Evolutionary conservation across 1,140 invertebrate genomes (phyloP), one percentile per base, ranked within the genome.

Genomic region (Aporrectodea caliginosa): DNA sequence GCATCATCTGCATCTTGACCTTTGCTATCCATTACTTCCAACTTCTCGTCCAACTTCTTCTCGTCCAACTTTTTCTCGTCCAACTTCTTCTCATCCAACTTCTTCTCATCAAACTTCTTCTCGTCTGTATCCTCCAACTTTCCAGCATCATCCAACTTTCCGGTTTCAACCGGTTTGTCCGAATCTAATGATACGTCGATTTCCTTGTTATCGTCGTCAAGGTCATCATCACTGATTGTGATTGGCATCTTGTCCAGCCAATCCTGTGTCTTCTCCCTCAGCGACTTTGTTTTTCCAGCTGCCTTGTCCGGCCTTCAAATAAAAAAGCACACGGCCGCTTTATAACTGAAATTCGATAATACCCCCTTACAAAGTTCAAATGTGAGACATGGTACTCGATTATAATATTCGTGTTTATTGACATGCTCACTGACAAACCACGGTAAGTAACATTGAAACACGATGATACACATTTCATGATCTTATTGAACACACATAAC

Each of bases 221-320:
- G 43, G 12, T 72, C 77, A 1, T 78, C 77, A 78, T 78, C 77
- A 78, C 77, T 78, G 69, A 78, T 71, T 16, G 70, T 35, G 29
- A 78, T 78, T 6, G 58, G 68, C 16, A 78, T 72, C 68, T 71
- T 70, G 29, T 72, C 33, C 31, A 78, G 69, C 77, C 77, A 78
- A 31, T 72, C 77, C 69, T 78, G 30, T 0, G 77, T 78, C 68
- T 72, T 70, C 12, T 70, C n/a, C 16, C 22, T 34, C 2, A 12
- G 43, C 22, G 6, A 22, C 43, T 58, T 22, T 58, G 43, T n/a
- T n/a, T n/a, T n/a, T n/a, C n/a, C 43, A 22, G 43, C 43, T 58
- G 43, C 6, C 43, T 58, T 58, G 43, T 58, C 43, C n/a, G n/a
- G n/a, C n/a, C n/a, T n/a, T n/a, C n/a, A n/a, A n/a, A n/a, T n/a